Base-by-base conservation (phyloP, 2,797 vertebrate species). In the Helicolenus hilgendorfi region DNA sequence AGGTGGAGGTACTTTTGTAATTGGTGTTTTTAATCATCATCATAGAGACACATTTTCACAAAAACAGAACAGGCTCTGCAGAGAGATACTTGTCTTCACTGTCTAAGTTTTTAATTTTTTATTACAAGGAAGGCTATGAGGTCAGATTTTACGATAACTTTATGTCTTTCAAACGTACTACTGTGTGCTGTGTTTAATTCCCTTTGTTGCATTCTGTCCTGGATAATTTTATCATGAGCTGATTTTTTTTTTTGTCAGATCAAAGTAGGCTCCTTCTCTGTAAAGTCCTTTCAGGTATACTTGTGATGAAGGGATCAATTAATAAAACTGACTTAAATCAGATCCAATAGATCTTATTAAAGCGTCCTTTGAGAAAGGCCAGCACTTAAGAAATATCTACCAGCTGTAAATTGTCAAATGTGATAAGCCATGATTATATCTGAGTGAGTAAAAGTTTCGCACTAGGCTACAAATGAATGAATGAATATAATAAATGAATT, bases 221-320 rank as follows among this genome's bases (percentile, higher is more conserved):
- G 27, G 45, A 81, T 81, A 24, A 56, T 81, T 81, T 62, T 45
- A 74, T 41, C 58, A 15, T 41, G 56, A 26, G 7, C 6, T 10
- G 38, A 70, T 36, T 27, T 13, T 29, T 84, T 14, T 53, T 77
- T 38, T 27, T 59, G 20, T 78, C 11, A 27, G 26, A 79, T 81
- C 63, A 84, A 84, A 77, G 71, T 7, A 14, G 10, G 29, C 41
- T 26, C 15, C 72, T 65, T 82, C 38, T 76, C 27, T 71, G 18
- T 76, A 45, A 59, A 80, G 26, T 72, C 53, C 20, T 84, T 71
- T 83, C n/a, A 65, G 29, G 59, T 64, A 53, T 36, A 62, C n/a
- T 56, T 59, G 29, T 41, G 60, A 83, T 35, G 7, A 88, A 75
- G 4, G 24, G 53, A 41, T 38, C n/a, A 26, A 70, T 65, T 55